These are phyloP conservation scores for Gymnoscopelus microlampas DNA, from an alignment of 2,797 vertebrate species.

Conservation along the genomic window DNA sequence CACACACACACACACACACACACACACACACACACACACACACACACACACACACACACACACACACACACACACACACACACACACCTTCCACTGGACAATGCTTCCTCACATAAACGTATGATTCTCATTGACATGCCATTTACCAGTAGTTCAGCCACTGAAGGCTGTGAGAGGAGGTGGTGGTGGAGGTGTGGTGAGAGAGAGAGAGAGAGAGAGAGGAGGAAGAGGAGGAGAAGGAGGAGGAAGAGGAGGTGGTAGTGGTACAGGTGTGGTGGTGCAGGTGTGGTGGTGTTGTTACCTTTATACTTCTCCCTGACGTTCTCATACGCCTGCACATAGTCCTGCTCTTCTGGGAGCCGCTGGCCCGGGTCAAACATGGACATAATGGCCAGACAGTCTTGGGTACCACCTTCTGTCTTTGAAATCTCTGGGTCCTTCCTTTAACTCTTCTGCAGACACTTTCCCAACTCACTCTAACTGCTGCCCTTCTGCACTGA, in stretches of 20 bases:
- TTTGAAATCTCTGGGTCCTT: conserved; percentile 37
- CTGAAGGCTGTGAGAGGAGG: neutral
- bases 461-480: conserved; percentile 1
- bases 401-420: conserved; percentile 41
- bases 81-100: conserved; percentile 3
- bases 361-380: conserved; percentile 73
- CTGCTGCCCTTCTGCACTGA: conserved; percentile 30
- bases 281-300: conserved; percentile 56
- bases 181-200: too few relatives aligned
- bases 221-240: too few relatives aligned
- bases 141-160: neutral
- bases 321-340: conserved; percentile 92
- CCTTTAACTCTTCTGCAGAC: conserved; percentile 29
- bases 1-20: conserved; percentile 6
- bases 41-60: conserved; percentile 12
- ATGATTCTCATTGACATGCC: neutral
- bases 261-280: too few relatives aligned
- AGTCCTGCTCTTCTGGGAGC: conserved; percentile 89
- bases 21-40: conserved; percentile 17
- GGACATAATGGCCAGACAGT: conserved; percentile 68
- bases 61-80: conserved; percentile 6
- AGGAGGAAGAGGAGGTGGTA: too few relatives aligned
- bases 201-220: too few relatives aligned
- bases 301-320: conserved; percentile 95
- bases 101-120: neutral